Conservation (phyloP, 2,888 invertebrate genomes). For the Dione juno region DNA sequence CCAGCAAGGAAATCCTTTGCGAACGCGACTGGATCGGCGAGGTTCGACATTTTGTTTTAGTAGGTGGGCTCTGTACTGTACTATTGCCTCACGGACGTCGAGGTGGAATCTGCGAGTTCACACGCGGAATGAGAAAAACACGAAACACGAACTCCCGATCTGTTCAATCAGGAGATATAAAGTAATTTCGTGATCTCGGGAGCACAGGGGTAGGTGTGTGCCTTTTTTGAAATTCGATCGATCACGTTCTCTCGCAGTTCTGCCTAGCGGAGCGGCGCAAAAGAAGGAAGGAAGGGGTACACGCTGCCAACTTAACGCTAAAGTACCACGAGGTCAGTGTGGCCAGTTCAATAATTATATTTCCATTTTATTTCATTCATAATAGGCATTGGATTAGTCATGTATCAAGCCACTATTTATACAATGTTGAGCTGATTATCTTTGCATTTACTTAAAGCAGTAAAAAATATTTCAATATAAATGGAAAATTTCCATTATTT, state of each 20-base stretch:
- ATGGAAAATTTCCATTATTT: too few relatives aligned
- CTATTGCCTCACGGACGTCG: too few relatives aligned
- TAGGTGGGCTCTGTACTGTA: slow-evolving; percentile 64
- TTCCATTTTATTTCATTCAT: slow-evolving; percentile 11
- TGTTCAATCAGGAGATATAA: slow-evolving; percentile 75
- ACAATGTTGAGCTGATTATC: too few relatives aligned
- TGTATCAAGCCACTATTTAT: too few relatives aligned
- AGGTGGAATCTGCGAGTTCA: slow-evolving; percentile 63
- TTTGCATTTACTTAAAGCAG: too few relatives aligned
- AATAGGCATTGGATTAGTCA: too few relatives aligned
- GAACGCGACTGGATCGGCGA: slow-evolving; percentile 92
- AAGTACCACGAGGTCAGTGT: slow-evolving; percentile 80
- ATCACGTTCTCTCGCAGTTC: slow-evolving; percentile 82
- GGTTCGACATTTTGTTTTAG: slow-evolving; percentile 78
- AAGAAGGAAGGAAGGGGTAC: slow-evolving; percentile 81
- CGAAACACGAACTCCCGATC: slow-evolving; percentile 81
- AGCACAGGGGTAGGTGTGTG: slow-evolving; percentile 82
- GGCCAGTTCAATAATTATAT: slow-evolving; percentile 32
- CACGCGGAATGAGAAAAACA: slow-evolving; percentile 78
- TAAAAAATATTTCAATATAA: too few relatives aligned
- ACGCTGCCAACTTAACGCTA: slow-evolving; percentile 73
- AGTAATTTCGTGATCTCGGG: slow-evolving; percentile 81
- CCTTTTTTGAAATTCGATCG: slow-evolving; percentile 84
- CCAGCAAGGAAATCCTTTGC: slow-evolving; percentile 97
- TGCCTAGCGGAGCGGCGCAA: slow-evolving; percentile 80